Evolutionary conservation across 2,113 vertebrate genomes (phyloP), one percentile per base, ranked within the genome.

Genomic region (Pteruthius melanotis): DNA sequence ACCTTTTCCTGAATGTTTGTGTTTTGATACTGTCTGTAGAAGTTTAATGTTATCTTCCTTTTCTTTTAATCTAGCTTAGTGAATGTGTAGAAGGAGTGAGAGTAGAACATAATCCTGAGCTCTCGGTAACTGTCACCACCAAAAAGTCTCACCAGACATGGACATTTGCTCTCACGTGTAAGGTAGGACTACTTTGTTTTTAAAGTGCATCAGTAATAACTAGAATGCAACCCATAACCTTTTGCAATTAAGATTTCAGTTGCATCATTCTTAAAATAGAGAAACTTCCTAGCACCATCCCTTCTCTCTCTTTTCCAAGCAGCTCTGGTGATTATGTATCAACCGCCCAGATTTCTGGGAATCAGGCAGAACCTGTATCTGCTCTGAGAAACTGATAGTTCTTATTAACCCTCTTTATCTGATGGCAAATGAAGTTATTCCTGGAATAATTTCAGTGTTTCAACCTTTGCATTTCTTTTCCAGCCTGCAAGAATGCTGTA

Each of bases 91-190:
- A 99, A 79, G 99, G 99, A 72, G 98, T 99, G 81, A 98, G 98
- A 94, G 98, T 99, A 90, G 99, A 99, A 85, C 99, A 99, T 97
- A 99, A 96, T 87, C 99, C 99, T 40, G 98, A 98, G 87, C 98
- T 99, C 19, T 99, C 99, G 3, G 98, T 99, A 72, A 99, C 99
- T 5, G 99, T 99, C 96, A 98, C 98, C 98, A 98, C 98, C 98
- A 99, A 99, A 98, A 99, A 98, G 70, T 99, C 99, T 49, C 98
- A 98, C 87, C 99, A 99, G 97, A 98, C 98, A 8, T 99, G 99
- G 99, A 99, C 98, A 31, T 99, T 99, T 97, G 99, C 98, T 92
- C 98, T 99, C 96, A 98, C 98, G 75, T 99, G 99, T 98, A 99
- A 99, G 99, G 99, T 99, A 99, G 44, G 98, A 91, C 23, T 74